phyloP scores from a whole-genome alignment of 2,113 vertebrate genomes.

The Psilopsiagon aurifrons region DNA sequence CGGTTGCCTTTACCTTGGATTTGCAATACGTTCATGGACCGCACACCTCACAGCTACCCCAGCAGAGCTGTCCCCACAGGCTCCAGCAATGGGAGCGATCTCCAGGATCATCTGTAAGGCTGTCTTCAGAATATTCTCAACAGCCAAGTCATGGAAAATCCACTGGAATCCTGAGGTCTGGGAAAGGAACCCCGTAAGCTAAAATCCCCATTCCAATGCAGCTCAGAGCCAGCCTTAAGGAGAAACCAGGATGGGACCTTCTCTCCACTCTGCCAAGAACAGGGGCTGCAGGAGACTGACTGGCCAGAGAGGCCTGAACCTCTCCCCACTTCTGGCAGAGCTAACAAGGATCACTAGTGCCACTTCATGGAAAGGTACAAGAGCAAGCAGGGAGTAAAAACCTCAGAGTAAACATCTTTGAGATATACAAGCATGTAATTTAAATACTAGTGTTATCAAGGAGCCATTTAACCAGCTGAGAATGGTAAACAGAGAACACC shows the following conservation, averaged over 20 bases:
- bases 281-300: not conserved
- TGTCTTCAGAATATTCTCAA: not conserved
- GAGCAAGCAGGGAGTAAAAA: not conserved
- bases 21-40: not conserved
- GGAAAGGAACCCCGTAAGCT: not conserved
- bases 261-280: not conserved
- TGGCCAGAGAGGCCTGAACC: not conserved
- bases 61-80: not conserved
- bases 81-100: not conserved
- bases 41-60: not conserved
- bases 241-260: not conserved
- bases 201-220: not conserved
- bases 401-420: not conserved
- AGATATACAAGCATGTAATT: not conserved
- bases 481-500: slow-evolving; percentile 45
- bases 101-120: not conserved
- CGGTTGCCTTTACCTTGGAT: not conserved
- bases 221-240: not conserved
- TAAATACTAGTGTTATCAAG: slow-evolving; percentile 34
- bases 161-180: not conserved
- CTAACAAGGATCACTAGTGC: not conserved
- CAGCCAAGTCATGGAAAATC: not conserved
- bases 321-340: not conserved
- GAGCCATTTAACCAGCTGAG: slow-evolving; percentile 42
- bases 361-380: not conserved